Base-by-base conservation (phyloP, 2,888 invertebrate genomes). In the Phrixothrix hirtus region DNA sequence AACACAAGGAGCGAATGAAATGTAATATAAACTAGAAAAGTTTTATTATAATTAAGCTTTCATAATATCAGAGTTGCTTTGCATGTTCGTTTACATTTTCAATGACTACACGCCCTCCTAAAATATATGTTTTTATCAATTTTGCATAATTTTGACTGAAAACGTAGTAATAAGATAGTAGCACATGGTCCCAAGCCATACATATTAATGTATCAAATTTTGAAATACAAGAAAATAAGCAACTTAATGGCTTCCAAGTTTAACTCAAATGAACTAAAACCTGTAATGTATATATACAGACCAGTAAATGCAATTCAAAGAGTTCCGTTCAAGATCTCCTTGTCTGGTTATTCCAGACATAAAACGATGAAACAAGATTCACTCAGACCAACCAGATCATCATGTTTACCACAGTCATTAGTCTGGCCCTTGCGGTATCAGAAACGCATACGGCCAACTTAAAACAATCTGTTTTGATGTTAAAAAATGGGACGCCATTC, bases 361-460 rank as follows among this genome's bases (percentile, higher is more conserved):
- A 63, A 63, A 63, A 63, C 63, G 63, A 63, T 61, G 61, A 63
- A 63, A 63, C 63, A 63, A 63, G 61, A 59, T 42, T 55, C 51
- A 61, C 59, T 59, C 51, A 43, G 47, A 44, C 58, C 52, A 47
- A 7, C 7, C 21, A 5, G 57, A 56, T 55, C 57, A 57, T 57
- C 48, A 29, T 38, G 49, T 43, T 37, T 43, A 43, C 30, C 42
- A 41, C 49, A 50, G 49, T 50, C 49, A 42, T 50, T 50, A 50
- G 49, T 50, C 49, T 50, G 49, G 43, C 43, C 43, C 49, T 48
- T 50, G 49, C 41, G 13, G 32, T 47, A 47, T 45, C 45, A 37
- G 36, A 37, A 35, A 11, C 37, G 37, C 38, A 47, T 47, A 42
- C 48, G 41, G 42, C 39, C 26, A 48, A 46, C 13, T 42, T 48